phyloP scores from a whole-genome alignment of 2,797 vertebrate species.

The Hippoglossus hippoglossus region DNA sequence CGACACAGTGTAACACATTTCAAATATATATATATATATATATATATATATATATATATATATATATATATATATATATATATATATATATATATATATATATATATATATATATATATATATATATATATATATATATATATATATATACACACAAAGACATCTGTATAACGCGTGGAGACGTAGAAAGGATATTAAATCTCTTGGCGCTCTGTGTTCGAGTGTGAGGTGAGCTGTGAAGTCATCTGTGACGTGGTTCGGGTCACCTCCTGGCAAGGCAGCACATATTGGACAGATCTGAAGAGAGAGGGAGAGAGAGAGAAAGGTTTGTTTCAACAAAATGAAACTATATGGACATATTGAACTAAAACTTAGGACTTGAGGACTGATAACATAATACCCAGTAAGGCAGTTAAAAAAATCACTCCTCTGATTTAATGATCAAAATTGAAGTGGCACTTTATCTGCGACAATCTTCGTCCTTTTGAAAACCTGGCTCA shows the following conservation, averaged over 20 bases:
- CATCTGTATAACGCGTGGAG: not conserved
- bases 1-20: not conserved
- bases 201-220: constrained; percentile 99
- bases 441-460: no score
- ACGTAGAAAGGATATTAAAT: constrained; percentile 97
- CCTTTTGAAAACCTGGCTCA: no score
- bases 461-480: no score
- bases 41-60: not conserved
- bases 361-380: no score
- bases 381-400: no score
- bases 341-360: not conserved
- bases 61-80: not conserved
- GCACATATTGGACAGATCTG: constrained; percentile 99
- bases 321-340: not conserved
- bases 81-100: not conserved
- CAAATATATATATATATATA: not conserved
- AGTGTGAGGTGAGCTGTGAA: constrained; percentile 99
- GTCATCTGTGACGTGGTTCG: constrained; percentile 99
- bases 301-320: constrained; percentile 68
- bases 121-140: not conserved
- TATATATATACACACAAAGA: not conserved
- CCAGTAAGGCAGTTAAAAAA: no score
- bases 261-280: constrained; percentile 98
- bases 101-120: not conserved
- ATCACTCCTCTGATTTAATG: no score